These are phyloP conservation scores for Acanthochromis polyacanthus DNA, from an alignment of 2,113 vertebrate species.

Conservation along the genomic window DNA sequence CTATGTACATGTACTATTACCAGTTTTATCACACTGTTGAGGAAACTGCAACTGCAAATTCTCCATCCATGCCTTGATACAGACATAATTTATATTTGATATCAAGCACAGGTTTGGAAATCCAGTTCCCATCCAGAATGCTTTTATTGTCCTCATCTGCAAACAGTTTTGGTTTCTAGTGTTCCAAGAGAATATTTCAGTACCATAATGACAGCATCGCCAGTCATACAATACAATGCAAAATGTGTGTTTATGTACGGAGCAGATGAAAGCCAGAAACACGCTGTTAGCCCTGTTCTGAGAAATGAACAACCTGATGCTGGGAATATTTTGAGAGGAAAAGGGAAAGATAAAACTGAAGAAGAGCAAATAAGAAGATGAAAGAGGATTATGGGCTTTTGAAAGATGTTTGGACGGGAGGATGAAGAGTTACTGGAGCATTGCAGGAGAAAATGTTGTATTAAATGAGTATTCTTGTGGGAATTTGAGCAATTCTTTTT, in stretches of 20 bases:
- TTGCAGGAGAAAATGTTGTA: conserved; percentile 3
- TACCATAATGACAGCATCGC: conserved; percentile 40
- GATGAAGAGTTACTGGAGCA: conserved; percentile 7
- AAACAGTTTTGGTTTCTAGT: conserved; percentile 50
- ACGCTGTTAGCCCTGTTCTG: conserved; percentile 30
- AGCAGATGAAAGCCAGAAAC: conserved; percentile 49
- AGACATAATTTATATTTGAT: conserved; percentile 21
- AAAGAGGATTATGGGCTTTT: conserved; percentile 30
- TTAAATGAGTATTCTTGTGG: background rate
- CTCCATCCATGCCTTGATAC: conserved; percentile 19
- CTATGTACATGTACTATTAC: background rate
- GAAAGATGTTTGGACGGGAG: conserved; percentile 23
- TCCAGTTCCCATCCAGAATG: conserved; percentile 19
- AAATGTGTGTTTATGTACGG: conserved; percentile 46
- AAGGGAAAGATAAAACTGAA: conserved; percentile 47
- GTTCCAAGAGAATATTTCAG: conserved; percentile 41
- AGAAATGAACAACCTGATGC: conserved; percentile 34
- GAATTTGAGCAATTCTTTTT: background rate
- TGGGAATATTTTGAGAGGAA: conserved; percentile 30
- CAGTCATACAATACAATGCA: conserved; percentile 39
- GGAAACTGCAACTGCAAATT: conserved; percentile 8
- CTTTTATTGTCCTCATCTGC: conserved; percentile 65
- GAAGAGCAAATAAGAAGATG: conserved; percentile 38
- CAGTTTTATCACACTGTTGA: conserved; percentile 9
- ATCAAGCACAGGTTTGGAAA: conserved; percentile 22